A percentile compares a stretch with the other conserved stretches of the same genome.
Conservation (phyloP, 2,113 vertebrate genomes). For the Gasterosteus nipponicus region DNA sequence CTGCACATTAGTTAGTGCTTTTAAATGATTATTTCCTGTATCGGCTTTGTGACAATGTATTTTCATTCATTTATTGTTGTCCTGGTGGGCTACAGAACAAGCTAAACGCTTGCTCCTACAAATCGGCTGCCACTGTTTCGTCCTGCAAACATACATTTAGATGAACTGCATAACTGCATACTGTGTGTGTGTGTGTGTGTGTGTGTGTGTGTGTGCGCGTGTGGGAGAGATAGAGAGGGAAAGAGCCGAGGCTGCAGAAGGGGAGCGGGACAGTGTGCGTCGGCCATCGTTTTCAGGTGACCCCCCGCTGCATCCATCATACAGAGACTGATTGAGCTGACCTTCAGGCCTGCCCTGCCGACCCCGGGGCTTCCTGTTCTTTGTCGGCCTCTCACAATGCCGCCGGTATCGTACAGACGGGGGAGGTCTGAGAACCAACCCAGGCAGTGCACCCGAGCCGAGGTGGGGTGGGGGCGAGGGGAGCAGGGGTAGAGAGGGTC, state of each 20-base stretch:
- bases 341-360: slow-evolving; percentile 66
- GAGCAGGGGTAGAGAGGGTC: slow-evolving; percentile 41
- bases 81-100: neutral
- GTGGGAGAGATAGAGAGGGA: neutral
- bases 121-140: neutral
- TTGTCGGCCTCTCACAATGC: slow-evolving; percentile 75
- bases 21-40: neutral
- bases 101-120: neutral
- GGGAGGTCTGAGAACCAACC: slow-evolving; percentile 68
- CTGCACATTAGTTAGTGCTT: neutral
- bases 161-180: neutral
- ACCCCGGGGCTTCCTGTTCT: slow-evolving; percentile 79
- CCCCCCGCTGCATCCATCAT: slow-evolving; percentile 72
- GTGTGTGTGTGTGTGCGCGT: neutral
- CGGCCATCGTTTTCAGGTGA: slow-evolving; percentile 61
- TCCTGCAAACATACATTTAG: neutral
- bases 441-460: slow-evolving; percentile 59
- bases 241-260: neutral
- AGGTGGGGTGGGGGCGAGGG: slow-evolving; percentile 2
- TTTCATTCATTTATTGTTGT: neutral
- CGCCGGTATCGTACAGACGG: slow-evolving; percentile 60
- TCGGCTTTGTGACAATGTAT: neutral
- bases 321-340: slow-evolving; percentile 72
- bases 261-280: neutral
- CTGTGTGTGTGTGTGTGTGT: neutral